Evolutionary conservation across 2,113 vertebrate genomes (phyloP), one percentile per base, ranked within the genome.

Genomic region (Austrofundulus limnaeus): DNA sequence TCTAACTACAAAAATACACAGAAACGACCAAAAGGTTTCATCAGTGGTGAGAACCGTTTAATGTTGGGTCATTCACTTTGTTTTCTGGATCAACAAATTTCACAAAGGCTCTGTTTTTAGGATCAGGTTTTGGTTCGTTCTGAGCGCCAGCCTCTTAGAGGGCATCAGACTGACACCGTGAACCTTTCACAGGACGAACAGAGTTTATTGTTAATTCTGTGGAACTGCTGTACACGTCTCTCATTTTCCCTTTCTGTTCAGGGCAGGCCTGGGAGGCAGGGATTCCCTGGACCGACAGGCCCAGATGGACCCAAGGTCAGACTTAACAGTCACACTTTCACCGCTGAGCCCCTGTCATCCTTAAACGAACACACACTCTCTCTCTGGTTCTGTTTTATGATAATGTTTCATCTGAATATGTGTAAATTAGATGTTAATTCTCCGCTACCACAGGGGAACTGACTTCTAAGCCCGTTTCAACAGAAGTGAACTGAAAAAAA

Each of bases 211-310:
- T 77, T 50, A 34, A 47, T 66, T 68, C n/a, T 65, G 59, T 11
- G 45, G 49, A 52, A 39, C 50, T 50, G 45, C 69, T 17, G 74
- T 63, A 63, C 72, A 72, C 66, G 84, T 75, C 82, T 84, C 66
- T 74, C 84, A 84, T 87, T 73, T 88, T 8, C 34, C 81, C 68
- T 88, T 86, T 91, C 72, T 70, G 94, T 94, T 84, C 87, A 99
- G 97, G 97, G 97, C 80, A 95, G 93, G 25, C 92, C 91, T 60
- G 97, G 96, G 71, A 91, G 93, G 72, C 95, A 94, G 69, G 97
- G 97, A 53, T 95, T 94, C 89, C 83, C 93, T 4, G 97, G 97
- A 79, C 93, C 82, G 74, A 90, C 92, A 1, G 97, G 97, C 78
- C 87, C 89, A 0, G 94, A 95, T 0, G 97, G 97, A 75, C 66